Evolutionary conservation across 2,113 vertebrate species (phyloP).

Genomic region (Ptilorrhoa leucosticta): DNA sequence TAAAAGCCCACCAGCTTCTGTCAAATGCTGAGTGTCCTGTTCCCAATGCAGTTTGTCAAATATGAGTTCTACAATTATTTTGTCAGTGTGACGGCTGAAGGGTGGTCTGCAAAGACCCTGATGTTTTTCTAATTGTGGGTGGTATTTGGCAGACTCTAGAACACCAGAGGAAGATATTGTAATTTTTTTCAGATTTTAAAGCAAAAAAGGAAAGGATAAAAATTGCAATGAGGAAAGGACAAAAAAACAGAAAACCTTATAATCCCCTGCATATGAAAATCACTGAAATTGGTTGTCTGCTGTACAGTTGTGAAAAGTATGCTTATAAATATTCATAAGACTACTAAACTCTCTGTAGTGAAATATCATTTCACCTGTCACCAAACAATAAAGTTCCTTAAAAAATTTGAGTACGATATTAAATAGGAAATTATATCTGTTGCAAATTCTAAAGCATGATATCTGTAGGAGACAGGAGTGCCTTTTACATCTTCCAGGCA

Average conservation of each 20-base stretch:
- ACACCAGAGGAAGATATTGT: not conserved
- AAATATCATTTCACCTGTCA: not conserved
- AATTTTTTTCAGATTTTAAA: conserved; percentile 9
- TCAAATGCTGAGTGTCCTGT: conserved; percentile 63
- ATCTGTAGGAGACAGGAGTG: not conserved
- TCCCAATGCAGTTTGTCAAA: conserved; percentile 61
- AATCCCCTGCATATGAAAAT: not conserved
- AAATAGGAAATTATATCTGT: not conserved
- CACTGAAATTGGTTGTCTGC: not conserved
- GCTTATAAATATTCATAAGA: not conserved
- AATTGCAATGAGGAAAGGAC: not conserved
- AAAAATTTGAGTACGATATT: not conserved
- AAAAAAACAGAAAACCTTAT: not conserved
- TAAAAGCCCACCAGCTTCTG: conserved; percentile 68
- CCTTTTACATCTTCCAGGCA: not conserved
- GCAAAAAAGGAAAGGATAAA: not conserved
- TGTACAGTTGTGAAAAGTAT: not conserved
- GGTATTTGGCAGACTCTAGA: conserved; percentile 45
- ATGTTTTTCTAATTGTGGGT: conserved; percentile 25
- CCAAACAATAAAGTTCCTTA: not conserved
- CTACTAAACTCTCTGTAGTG: not conserved
- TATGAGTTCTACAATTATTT: conserved; percentile 70
- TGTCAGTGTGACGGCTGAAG: conserved; percentile 66
- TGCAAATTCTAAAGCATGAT: not conserved
- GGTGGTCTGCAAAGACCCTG: conserved; percentile 35